Evolutionary conservation across 2,888 invertebrate species (phyloP), one percentile per base, ranked within the genome.

Genomic region (Bombylius discolor): DNA sequence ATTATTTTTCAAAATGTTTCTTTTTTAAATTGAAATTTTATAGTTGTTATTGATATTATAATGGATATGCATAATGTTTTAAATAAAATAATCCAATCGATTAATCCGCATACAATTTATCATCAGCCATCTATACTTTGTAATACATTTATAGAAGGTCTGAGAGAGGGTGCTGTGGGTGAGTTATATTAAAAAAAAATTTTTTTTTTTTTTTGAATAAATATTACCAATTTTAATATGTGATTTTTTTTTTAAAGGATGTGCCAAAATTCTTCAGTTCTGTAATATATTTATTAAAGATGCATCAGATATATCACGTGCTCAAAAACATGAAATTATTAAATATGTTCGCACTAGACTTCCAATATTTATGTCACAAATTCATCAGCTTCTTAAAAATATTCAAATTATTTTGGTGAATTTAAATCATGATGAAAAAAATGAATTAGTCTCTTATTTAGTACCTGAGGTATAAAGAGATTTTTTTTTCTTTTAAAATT

Each of bases 241-340:
- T 23, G 23, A 23, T 23, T 23, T 23, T 23, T 23, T 23, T 23
- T 45, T 58, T 57, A 4, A 58, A 78, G 79, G 76, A 60, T 73
- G 74, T 60, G 76, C 74, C 51, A 79, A 79, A 69, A 67, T 80
- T 45, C 69, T 83, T 52, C 76, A 82, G 56, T 73, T 84, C 45
- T 84, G 83, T 70, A 82, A 83, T 66, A 71, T 84, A 59, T 84
- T 82, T 66, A 78, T 81, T 31, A 80, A 80, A 66, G 76, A 81
- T 62, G 82, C 81, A 66, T 72, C 77, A 46, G 81, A 81, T 63
- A 70, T 84, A 58, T 76, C 81, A 8, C 74, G 79, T 57, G 79
- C 80, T 61, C 84, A 84, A 65, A 75, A 82, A 60, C 79, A 83
- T 65, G 82, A 83, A 69, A 82, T 84, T 33, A 80, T 84, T 57